Evolutionary conservation across 2,113 vertebrate genomes (phyloP).

Genomic region (Cisticola juncidis): DNA sequence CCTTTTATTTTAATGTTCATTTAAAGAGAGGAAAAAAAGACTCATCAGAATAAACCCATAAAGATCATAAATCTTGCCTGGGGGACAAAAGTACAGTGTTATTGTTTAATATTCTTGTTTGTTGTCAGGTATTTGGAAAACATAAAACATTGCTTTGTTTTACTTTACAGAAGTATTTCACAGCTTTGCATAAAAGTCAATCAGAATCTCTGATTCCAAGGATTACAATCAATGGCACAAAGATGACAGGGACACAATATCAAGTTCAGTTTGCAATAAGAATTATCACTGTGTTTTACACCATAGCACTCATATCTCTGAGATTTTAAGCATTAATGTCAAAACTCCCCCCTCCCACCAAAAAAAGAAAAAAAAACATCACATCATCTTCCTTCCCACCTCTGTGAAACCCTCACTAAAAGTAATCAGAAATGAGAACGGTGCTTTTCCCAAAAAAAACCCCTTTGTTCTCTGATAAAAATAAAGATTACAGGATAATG

Average conservation of each 20-base stretch:
- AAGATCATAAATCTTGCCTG: not conserved
- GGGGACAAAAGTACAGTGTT: not conserved
- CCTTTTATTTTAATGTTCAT: not conserved
- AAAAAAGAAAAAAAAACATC: not conserved
- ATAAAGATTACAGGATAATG: not conserved
- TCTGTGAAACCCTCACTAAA: not conserved
- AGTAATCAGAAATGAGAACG: not conserved
- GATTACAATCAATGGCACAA: not conserved
- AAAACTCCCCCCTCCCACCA: accelerated
- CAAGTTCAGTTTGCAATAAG: not conserved
- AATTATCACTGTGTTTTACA: not conserved
- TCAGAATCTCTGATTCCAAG: not conserved
- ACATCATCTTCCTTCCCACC: not conserved
- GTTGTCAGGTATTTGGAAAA: not conserved
- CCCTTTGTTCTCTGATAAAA: not conserved
- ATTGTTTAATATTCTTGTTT: not conserved
- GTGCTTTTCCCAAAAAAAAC: not conserved
- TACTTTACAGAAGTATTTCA: not conserved
- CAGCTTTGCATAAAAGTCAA: not conserved
- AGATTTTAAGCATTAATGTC: not conserved
- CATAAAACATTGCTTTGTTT: not conserved
- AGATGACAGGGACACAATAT: not conserved
- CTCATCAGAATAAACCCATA: not conserved
- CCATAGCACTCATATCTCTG: not conserved
- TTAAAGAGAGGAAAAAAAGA: not conserved